Evolutionary conservation across 2,888 invertebrate genomes (phyloP), one percentile per base, ranked within the genome.

Genomic region (Eledona agricola): DNA sequence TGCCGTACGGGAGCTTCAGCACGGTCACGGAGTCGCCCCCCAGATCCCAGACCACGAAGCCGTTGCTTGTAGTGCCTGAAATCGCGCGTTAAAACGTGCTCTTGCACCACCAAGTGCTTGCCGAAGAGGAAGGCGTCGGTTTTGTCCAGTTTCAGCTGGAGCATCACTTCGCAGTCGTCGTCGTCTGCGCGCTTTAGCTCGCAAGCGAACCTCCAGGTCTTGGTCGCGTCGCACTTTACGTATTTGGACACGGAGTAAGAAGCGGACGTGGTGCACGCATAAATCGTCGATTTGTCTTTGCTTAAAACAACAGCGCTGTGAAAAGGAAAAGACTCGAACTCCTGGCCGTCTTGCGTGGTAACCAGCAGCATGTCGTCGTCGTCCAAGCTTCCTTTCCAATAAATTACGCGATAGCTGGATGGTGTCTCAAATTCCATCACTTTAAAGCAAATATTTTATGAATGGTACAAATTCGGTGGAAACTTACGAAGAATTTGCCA

Each of bases 301-400:
- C 86, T 86, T 68, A 90, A 78, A 0, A 85, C 83, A 70, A 91
- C 78, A 0, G 87, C 90, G 58, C 88, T 47, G 25, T 37, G 34
- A 4, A 32, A 51, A 4, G 47, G 13, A n/a, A 69, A 59, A 37
- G 58, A 25, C 29, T 49, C 23, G 3, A 37, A 58, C 29, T 63
- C 60, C 23, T 51, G 58, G 38, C 63, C 60, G 22, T 58, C 60
- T 4, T 55, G 46, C 10, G 58, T 60, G 1, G 46, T 38, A 29
- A 53, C 53, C 7, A 62, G 49, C 19, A 88, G 75, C 74, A 94
- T 82, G 4, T 83, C 78, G 15, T 87, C 83, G 34, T 92, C 87
- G 42, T 91, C 93, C 35, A 92, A 80, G 59, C 84, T 86, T 1
- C 91, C 92, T 28, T 87, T 87, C 93, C 93, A 93, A 74, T 89